phyloP scores from a whole-genome alignment of 2,888 invertebrate species.

The Branchipolynoe longqiensis region DNA sequence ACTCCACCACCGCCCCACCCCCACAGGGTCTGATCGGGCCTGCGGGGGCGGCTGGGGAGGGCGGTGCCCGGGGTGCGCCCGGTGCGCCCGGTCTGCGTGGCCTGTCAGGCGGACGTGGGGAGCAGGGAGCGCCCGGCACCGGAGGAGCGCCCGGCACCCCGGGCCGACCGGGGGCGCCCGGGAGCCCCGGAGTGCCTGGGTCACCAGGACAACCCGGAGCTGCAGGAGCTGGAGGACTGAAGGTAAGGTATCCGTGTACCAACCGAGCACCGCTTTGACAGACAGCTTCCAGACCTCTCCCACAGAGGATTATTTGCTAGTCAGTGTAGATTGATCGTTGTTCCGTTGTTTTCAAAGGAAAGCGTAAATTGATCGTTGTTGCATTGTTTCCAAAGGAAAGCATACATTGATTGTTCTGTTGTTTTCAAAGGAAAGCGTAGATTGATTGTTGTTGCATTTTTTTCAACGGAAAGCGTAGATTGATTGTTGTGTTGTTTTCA shows the following conservation, averaged over 20 bases:
- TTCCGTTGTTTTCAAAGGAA: no score
- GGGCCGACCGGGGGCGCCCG: conserved; percentile 56
- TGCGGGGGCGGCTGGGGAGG: conserved; percentile 56
- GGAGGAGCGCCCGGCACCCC: conserved; percentile 54
- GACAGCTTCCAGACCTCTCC: no score
- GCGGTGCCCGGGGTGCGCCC: conserved; percentile 55
- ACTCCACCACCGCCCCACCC: neutral
- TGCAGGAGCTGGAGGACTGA: conserved; percentile 55
- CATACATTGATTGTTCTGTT: no score
- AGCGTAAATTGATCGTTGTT: no score
- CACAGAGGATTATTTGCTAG: no score
- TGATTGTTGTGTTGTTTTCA: no score
- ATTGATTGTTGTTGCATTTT: no score
- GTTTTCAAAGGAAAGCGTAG: no score
- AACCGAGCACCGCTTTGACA: no score
- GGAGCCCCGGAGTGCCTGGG: conserved; percentile 50
- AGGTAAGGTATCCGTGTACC: conserved; percentile 53
- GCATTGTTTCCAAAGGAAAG: no score
- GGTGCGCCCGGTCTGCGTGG: conserved; percentile 60
- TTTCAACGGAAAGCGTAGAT: no score
- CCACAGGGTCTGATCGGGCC: conserved; percentile 44
- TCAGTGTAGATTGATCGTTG: no score
- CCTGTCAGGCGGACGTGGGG: conserved; percentile 52
- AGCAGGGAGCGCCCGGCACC: conserved; percentile 49
- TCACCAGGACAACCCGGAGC: conserved; percentile 45